A percentile compares a stretch with the other conserved stretches of the same genome.
Conservation (phyloP, 1,140 invertebrate genomes). For the Philopotamus ludificatus region DNA sequence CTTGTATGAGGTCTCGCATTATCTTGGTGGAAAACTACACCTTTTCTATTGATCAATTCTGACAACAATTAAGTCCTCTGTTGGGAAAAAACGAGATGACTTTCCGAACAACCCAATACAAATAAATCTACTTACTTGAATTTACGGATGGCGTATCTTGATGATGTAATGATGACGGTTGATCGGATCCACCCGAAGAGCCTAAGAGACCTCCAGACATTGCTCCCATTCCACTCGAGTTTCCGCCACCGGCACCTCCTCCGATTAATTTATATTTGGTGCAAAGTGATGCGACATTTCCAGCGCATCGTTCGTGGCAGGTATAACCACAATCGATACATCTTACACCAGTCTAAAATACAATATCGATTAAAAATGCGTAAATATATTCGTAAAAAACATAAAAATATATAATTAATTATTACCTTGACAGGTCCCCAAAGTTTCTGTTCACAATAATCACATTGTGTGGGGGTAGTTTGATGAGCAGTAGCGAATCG, state of each 20-base stretch:
- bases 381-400: constrained; percentile 7
- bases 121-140: constrained; percentile 57
- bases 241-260: constrained; percentile 46
- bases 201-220: constrained; percentile 12
- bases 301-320: constrained; percentile 92
- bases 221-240: constrained; percentile 4
- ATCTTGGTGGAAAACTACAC: too few species aligned
- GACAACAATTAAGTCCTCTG: too few species aligned
- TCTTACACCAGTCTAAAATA: constrained; percentile 68
- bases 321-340: constrained; percentile 94
- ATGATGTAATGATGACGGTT: constrained; percentile 35
- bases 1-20: too few species aligned
- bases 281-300: constrained; percentile 87
- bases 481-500: constrained; percentile 87
- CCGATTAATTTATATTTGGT: constrained; percentile 78
- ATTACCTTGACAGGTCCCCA: constrained; percentile 89
- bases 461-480: constrained; percentile 89
- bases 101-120: too few species aligned
- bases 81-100: too few species aligned
- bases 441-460: constrained; percentile 83
- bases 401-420: not conserved
- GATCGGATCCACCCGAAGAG: constrained; percentile 23
- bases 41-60: too few species aligned
- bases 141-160: constrained; percentile 53
- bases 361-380: not conserved